Base-by-base conservation (phyloP, 92 coral and sea anemone genomes). In the Metridium senile region DNA sequence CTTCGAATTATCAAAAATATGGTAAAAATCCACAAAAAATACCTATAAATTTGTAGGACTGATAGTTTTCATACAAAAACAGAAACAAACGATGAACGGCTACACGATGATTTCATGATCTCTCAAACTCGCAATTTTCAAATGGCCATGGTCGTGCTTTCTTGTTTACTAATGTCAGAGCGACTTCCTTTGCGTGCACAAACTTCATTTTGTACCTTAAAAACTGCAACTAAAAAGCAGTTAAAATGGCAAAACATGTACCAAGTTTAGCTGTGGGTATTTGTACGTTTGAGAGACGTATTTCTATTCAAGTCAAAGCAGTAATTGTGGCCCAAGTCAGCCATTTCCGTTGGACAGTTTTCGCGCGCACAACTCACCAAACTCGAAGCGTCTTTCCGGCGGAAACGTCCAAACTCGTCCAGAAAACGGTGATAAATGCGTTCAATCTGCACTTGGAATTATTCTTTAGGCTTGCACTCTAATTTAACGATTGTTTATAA, bases 301-400 rank as follows among this genome's bases (percentile, higher is more conserved):
- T 13, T 21, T 54, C 3, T 21, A 9, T 16, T 54, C 25, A 19
- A 54, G 3, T 2, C 3, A 20, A 54, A 21, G 43, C n/a, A 26
- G 21, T 20, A 21, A 61, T 3, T 22, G 34, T 61, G 69, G 68
- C 33, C 1, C 30, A 22, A 58, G 43, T 26, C 21, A 57, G 58
- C 67, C 51, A 74, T 74, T 74, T 62, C 79, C 79, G 79, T 74
- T 59, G 58, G 58, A 58, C 57, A 34, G 68, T 62, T 72, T 58
- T 33, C 68, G 62, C 79, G 70, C 79, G 79, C 79, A 62, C 69
- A 72, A 74, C 79, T 74, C 70, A 74, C 79, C 79, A 28, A 53
- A 27, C 8, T 56, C 63, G 72, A 29, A 29, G 35, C 70, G 59
- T 46, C 70, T 84, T 88, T 88, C 92, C 92, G 92, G 82, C 92